Evolutionary conservation across 1,140 invertebrate genomes (phyloP), one percentile per base, ranked within the genome.

Genomic region (Diorhabda carinulata): DNA sequence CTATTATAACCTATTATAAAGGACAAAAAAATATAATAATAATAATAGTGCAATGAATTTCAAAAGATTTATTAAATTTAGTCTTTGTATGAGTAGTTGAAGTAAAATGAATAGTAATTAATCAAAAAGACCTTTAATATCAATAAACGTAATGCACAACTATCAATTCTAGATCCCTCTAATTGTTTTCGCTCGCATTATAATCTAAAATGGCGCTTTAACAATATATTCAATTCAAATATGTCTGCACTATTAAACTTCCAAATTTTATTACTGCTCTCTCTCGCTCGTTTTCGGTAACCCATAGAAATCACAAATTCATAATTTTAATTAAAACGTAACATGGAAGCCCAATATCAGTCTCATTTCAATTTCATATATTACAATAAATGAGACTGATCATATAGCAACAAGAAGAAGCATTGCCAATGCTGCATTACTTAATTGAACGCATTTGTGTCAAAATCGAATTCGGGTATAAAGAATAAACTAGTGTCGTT

Each of bases 281-380:
- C 47, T n/a, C 3, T 4, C 47, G n/a, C 6, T n/a, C 47, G 47
- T 52, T 52, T 6, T 52, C n/a, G 47, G 3, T 52, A 52, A 52
- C 47, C 47, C 47, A 52, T 52, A 52, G 47, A 52, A 52, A 52
- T 52, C 47, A 52, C 47, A 52, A 52, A 52, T 52, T 52, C 47
- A 52, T 52, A 52, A 52, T 52, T 52, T 52, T 52, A 52, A 52
- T 52, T 52, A 52, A 52, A 52, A 52, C 47, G 47, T 52, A 3
- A 52, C 47, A 52, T n/a, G 47, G 47, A 52, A 52, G 47, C 47
- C 47, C n/a, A 52, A 52, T 52, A 52, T 52, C 47, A 52, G 47
- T 52, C 47, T n/a, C 6, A 52, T 52, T 52, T 52, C 47, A 52
- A 52, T 52, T 52, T n/a, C 47, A 52, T 52, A 52, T 52, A 52